Percentiles rank a stretch among this genome's conserved stretches.
These are phyloP conservation scores for Monochamus saltuarius DNA, from an alignment of 1,140 invertebrate species.

Conservation along the genomic window DNA sequence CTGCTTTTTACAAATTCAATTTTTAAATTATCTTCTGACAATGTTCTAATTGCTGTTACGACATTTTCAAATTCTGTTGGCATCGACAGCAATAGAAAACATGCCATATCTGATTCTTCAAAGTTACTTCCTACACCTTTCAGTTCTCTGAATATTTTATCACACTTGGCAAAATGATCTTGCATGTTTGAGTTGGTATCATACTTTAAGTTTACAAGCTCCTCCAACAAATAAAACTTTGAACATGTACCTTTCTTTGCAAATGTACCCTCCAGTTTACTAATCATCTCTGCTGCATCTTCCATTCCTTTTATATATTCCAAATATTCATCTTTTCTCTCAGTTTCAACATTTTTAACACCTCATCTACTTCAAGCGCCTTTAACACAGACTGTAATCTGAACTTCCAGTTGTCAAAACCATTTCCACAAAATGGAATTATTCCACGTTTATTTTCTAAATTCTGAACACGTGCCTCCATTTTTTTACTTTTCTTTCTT, in stretches of 20 bases:
- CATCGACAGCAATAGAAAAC: constrained; percentile 24
- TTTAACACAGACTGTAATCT: constrained; percentile 1
- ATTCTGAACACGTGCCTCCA: too few relatives aligned
- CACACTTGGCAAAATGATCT: constrained; percentile 22
- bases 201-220: constrained; percentile 7
- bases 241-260: constrained; percentile 18
- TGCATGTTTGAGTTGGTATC: constrained; percentile 1
- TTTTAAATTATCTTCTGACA: constrained; percentile 20
- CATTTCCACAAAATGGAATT: constrained; percentile 8
- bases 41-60: constrained; percentile 22
- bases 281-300: constrained; percentile 16
- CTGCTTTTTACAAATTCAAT: constrained; percentile 22
- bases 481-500: too few relatives aligned
- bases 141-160: constrained; percentile 25
- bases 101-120: constrained; percentile 21
- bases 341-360: too few relatives aligned
- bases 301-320: constrained; percentile 21
- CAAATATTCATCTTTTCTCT: not conserved
- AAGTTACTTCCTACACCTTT: constrained; percentile 16
- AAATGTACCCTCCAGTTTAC: constrained; percentile 15
- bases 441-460: constrained; percentile 18
- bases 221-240: not conserved
- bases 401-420: constrained; percentile 20
- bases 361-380: too few relatives aligned
- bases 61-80: constrained; percentile 23